phyloP scores from a whole-genome alignment of 2,797 vertebrate species.

The Carcharodon carcharias region DNA sequence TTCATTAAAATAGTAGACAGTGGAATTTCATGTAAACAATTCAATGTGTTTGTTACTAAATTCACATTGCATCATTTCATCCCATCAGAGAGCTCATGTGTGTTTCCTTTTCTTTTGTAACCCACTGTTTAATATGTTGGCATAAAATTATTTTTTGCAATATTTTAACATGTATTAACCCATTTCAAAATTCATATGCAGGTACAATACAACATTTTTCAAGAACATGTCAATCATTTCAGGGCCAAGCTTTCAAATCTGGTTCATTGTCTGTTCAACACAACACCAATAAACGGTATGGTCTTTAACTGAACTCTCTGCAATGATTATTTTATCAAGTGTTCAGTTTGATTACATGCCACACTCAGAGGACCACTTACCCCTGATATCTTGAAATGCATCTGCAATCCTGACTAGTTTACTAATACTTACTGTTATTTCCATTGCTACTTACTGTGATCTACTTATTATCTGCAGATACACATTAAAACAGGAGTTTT shows the following conservation, averaged over 20 bases:
- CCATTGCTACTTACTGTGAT: not conserved
- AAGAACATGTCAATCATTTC: not conserved
- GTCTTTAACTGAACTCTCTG: not conserved
- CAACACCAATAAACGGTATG: not conserved
- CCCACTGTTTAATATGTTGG: not conserved
- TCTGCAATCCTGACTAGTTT: not conserved
- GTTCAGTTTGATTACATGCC: not conserved
- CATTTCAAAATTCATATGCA: not conserved
- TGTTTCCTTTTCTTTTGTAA: not conserved
- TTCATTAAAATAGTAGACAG: not conserved
- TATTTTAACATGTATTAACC: not conserved
- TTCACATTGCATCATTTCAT: not conserved
- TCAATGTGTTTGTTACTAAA: not conserved
- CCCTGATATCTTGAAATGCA: not conserved
- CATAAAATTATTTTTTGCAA: not conserved
- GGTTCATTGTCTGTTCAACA: not conserved
- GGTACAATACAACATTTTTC: not conserved
- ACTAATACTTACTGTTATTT: not conserved
- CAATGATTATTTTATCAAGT: not conserved
- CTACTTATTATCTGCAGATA: not conserved
- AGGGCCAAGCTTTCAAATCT: not conserved
- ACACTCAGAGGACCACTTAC: not conserved
- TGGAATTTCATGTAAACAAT: not conserved
- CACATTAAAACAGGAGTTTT: not conserved
- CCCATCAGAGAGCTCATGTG: not conserved